Conservation (phyloP, 2,113 vertebrate species). For the Melanerpes formicivorus region DNA sequence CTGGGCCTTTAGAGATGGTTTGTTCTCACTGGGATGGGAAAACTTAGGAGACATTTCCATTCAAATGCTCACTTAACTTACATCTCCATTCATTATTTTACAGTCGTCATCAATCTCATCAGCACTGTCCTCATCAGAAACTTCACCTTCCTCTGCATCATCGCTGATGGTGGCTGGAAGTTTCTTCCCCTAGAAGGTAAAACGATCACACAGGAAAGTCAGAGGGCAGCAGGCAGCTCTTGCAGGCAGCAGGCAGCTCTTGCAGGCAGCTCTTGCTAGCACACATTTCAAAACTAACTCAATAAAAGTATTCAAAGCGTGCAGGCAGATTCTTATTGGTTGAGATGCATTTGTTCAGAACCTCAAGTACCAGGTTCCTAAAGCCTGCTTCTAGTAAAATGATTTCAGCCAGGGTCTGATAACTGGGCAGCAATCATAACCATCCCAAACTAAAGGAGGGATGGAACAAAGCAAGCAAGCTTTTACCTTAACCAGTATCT, state of each 20-base stretch:
- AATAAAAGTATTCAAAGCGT: neutral
- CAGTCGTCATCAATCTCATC: conserved; percentile 98
- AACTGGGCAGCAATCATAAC: neutral
- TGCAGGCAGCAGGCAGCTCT: neutral
- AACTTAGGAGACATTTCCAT: neutral
- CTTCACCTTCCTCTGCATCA: conserved; percentile 93
- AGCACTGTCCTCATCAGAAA: conserved; percentile 97
- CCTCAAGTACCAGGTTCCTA: neutral
- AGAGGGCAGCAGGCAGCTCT: neutral
- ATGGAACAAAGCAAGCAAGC: neutral
- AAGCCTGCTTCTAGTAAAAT: neutral
- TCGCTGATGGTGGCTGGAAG: conserved; percentile 93
- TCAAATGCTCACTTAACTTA: conserved; percentile 69
- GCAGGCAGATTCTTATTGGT: neutral
- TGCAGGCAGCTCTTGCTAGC: neutral
- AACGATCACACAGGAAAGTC: neutral
- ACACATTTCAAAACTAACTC: neutral
- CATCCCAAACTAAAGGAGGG: neutral
- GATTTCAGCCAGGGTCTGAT: neutral
- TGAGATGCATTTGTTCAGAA: neutral
- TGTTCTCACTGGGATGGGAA: neutral
- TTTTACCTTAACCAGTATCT: conserved; percentile 94
- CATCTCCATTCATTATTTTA: conserved; percentile 94
- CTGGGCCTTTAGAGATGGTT: neutral
- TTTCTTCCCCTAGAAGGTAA: conserved; percentile 89